Base-by-base conservation (phyloP, 2,888 invertebrate species). In the Tridacna gigas region DNA sequence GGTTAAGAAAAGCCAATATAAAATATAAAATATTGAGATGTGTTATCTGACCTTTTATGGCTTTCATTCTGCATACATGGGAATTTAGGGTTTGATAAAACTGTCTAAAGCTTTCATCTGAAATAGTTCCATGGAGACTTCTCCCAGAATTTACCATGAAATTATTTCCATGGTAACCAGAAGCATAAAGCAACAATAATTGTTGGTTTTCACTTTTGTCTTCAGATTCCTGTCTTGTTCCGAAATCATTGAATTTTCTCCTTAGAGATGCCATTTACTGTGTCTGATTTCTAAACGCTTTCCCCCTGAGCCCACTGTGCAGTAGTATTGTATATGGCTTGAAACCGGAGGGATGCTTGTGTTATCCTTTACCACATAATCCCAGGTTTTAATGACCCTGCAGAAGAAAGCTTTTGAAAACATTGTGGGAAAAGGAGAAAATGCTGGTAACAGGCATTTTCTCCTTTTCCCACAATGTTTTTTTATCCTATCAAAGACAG, bases 111-210 rank as follows among this genome's bases (percentile, higher is more conserved):
- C 71, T 51, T 71, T 26, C 51, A 22, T 51, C 51, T 26, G 25
- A 26, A 71, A 71, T 71, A 51, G 71, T 51, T 71, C 71, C 51
- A 51, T 18, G 12, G 71, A 51, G 71, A 71, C 71, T 25, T 37
- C 25, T 51, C 51, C 18, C 51, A 22, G 51, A 71, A 15, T 47
- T 71, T 71, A n/a, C 26, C 47, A 47, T 48, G 51, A 71, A 71
- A 71, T 25, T 22, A 71, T 71, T 47, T n/a, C 71, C 71, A 71
- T 71, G 71, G 71, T 47, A 26, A 71, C 71, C 51, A 71, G 71
- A 71, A 63, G 63, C 26, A 18, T n/a, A 22, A 63, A 13, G 13
- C 12, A n/a, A 25, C 63, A 63, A 63, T 71, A 71, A 71, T 71
- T 71, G 71, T 51, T 22, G 71, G 71, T 48, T 71, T 71, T 71